Conservation (phyloP, 2,797 vertebrate genomes). For the Labroides dimidiatus region DNA sequence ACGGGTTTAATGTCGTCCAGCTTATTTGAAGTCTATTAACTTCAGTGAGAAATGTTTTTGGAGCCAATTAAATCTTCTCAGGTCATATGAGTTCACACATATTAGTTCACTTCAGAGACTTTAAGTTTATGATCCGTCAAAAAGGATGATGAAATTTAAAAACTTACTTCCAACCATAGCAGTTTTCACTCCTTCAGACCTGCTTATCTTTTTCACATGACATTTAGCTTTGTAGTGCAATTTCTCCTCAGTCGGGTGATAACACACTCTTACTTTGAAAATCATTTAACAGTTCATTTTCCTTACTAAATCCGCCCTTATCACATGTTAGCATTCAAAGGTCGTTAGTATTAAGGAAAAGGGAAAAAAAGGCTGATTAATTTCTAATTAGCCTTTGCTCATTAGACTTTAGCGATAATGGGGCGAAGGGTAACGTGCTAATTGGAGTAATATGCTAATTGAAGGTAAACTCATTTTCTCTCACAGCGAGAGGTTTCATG, state of each 20-base stretch:
- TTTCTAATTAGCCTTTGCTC: constrained; percentile 78
- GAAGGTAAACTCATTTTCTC: constrained; percentile 72
- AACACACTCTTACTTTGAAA: constrained; percentile 28
- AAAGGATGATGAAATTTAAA: neutral
- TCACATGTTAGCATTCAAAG: constrained; percentile 54
- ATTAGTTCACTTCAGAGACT: neutral
- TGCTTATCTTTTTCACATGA: neutral
- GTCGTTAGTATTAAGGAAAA: constrained; percentile 42
- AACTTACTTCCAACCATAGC: neutral
- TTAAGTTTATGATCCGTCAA: neutral
- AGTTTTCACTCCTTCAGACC: neutral
- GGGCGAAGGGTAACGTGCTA: constrained; percentile 61
- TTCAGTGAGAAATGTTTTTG: neutral
- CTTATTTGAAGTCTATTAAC: neutral
- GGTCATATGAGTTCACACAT: neutral
- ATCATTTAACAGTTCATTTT: constrained; percentile 42
- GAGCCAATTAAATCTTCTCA: neutral
- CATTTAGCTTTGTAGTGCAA: constrained; percentile 13
- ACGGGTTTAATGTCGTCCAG: neutral
- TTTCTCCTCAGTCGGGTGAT: constrained; percentile 11
- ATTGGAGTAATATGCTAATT: constrained; percentile 77
- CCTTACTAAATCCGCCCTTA: constrained; percentile 35
- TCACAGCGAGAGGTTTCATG: constrained; percentile 53
- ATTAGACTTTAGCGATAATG: constrained; percentile 72
- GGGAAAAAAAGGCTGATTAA: constrained; percentile 47